Conservation (phyloP, 2,888 invertebrate species). For the Reticulitermes lucifugus region DNA sequence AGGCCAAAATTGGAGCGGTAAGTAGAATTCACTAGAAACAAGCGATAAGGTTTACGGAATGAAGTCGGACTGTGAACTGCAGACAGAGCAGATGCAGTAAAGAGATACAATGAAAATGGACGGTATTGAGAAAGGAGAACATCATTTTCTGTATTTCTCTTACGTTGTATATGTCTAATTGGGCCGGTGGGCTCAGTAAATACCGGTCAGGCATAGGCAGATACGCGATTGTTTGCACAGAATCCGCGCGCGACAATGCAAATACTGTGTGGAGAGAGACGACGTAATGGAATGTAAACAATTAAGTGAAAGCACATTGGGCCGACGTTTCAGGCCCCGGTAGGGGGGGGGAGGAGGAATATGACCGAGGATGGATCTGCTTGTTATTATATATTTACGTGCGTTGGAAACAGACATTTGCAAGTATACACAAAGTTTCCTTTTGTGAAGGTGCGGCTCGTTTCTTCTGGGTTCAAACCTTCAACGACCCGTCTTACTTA, state of each 20-base stretch:
- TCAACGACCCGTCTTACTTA: no score
- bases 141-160: background rate
- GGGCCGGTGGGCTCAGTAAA: constrained; percentile 51
- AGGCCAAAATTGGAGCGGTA: no score
- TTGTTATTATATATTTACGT: constrained; percentile 31
- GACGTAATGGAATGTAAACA: constrained; percentile 52
- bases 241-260: constrained; percentile 51
- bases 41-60: no score
- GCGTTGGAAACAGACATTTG: background rate
- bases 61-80: no score
- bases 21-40: no score
- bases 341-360: background rate
- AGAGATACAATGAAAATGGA: background rate
- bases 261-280: constrained; percentile 40
- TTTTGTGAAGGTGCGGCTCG: background rate
- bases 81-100: no score
- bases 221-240: constrained; percentile 48
- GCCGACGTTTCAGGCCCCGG: no score
- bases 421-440: background rate
- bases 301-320: constrained; percentile 45
- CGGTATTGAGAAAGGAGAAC: background rate
- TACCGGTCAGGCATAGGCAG: constrained; percentile 42
- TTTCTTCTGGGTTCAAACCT: background rate
- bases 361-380: background rate
- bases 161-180: constrained; percentile 48